These are phyloP conservation scores for Spea multiplicata DNA, from an alignment of 2,113 vertebrate species.

Conservation along the genomic window DNA sequence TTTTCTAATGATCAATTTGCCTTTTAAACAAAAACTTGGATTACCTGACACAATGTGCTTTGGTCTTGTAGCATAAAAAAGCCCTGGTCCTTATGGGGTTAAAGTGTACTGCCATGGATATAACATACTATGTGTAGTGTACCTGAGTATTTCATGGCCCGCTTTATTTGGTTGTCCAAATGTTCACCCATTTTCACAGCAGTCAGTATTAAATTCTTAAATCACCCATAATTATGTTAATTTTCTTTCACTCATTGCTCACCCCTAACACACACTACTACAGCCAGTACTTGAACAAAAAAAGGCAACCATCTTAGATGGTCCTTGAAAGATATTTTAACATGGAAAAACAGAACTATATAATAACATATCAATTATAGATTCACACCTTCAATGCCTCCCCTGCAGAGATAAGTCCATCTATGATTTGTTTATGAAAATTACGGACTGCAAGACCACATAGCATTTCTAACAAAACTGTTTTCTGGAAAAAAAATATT, in stretches of 20 bases:
- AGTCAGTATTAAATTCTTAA: background rate
- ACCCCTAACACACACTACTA: background rate
- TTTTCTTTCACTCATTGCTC: background rate
- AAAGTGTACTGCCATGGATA: no score
- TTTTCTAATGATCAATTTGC: no score
- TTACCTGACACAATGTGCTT: no score
- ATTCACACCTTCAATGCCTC: background rate
- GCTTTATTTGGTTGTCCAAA: no score
- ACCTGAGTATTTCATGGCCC: no score
- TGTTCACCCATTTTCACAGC: no score
- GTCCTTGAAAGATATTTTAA: background rate
- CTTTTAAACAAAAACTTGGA: no score
- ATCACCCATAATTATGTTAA: background rate
- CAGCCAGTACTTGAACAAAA: background rate
- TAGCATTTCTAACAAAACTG: background rate
- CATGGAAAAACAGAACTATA: background rate
- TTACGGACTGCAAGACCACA: background rate
- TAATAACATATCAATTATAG: background rate
- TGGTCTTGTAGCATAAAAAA: no score
- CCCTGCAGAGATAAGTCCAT: background rate
- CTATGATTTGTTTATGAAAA: background rate
- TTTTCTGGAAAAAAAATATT: background rate
- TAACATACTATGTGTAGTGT: no score
- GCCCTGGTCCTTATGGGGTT: no score
- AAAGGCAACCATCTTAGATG: background rate